Evolutionary conservation across 2,797 vertebrate species (phyloP).

Genomic region (Moxostoma hubbsi): DNA sequence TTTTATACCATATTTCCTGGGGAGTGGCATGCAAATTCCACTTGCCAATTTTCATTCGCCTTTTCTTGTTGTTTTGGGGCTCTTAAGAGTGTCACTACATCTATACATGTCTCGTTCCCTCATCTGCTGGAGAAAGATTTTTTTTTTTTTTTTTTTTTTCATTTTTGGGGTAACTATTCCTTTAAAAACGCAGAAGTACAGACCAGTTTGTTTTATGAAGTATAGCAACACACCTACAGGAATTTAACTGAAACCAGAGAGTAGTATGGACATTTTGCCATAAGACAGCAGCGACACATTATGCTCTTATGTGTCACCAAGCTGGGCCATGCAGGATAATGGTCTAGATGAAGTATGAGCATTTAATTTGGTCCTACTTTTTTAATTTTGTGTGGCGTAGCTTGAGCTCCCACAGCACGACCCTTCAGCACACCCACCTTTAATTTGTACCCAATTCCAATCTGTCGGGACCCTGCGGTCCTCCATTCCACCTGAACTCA

Average conservation of each 20-base stretch:
- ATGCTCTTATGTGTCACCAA: constrained; percentile 50
- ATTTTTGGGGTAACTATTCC: no score
- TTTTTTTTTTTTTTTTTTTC: no score
- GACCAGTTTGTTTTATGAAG: not conserved
- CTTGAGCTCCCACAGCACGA: constrained; percentile 34
- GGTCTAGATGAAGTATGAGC: constrained; percentile 65
- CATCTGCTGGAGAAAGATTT: no score
- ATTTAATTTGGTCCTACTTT: constrained; percentile 69
- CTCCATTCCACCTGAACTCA: constrained; percentile 64
- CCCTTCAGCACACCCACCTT: constrained; percentile 36
- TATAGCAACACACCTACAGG: not conserved
- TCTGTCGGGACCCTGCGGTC: constrained; percentile 58
- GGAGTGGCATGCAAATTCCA: no score
- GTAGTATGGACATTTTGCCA: not conserved
- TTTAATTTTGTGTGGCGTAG: constrained; percentile 33
- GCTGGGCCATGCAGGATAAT: constrained; percentile 66
- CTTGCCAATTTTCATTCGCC: no score
- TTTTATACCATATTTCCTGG: no score
- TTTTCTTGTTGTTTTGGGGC: no score
- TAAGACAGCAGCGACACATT: constrained; percentile 25
- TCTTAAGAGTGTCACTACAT: no score
- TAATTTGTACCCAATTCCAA: constrained; percentile 50
- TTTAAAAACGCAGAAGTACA: no score
- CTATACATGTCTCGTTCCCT: no score
- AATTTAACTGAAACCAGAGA: not conserved